Conservation (phyloP, 2,113 vertebrate species). For the Chamaea fasciata region DNA sequence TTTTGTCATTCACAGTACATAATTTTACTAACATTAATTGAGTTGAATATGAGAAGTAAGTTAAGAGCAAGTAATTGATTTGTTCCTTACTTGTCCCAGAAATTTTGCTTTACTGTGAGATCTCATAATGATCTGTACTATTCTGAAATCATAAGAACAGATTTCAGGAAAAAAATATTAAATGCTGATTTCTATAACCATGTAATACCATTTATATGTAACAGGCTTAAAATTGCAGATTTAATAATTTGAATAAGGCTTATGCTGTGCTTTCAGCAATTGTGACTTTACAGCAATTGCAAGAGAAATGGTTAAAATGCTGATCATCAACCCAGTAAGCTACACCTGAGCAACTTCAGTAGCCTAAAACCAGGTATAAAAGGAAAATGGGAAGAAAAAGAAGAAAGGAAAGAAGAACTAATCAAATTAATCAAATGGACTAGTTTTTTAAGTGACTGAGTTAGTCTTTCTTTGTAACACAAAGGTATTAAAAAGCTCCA, state of each 20-base stretch:
- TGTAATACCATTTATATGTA: neutral
- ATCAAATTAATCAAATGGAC: neutral
- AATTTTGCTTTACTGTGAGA: neutral
- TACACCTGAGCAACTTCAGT: neutral
- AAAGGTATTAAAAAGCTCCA: neutral
- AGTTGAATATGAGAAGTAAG: neutral
- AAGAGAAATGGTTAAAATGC: neutral
- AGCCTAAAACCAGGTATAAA: neutral
- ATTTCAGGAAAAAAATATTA: neutral
- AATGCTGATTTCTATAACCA: neutral
- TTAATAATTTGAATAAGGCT: neutral
- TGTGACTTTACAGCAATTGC: neutral
- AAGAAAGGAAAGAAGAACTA: neutral
- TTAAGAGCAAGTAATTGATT: neutral
- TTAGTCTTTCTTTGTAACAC: neutral
- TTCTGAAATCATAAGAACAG: neutral
- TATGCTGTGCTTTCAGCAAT: neutral
- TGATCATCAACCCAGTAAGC: neutral
- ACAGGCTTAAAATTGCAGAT: neutral
- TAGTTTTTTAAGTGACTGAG: neutral
- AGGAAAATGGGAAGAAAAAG: neutral
- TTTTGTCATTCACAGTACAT: neutral
- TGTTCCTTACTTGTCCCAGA: neutral
- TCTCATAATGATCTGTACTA: neutral
- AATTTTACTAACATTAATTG: neutral